These are phyloP conservation scores for Cylas formicarius DNA, from an alignment of 1,140 invertebrate species.

Conservation along the genomic window DNA sequence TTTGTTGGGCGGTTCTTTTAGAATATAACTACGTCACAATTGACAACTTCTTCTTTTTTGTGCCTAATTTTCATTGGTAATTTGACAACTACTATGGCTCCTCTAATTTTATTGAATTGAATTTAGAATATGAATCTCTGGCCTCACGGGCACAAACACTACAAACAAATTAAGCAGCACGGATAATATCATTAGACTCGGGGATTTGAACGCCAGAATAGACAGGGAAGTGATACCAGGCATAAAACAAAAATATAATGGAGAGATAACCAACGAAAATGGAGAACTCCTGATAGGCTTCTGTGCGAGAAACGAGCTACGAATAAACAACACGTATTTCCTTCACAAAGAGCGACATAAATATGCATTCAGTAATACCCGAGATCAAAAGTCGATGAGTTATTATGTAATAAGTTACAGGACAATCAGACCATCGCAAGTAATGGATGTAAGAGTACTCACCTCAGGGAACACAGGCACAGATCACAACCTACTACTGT, in stretches of 20 bases:
- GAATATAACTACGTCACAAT: no score
- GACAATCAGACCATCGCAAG: slow-evolving; percentile 1
- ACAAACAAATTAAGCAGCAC: slow-evolving; percentile 4
- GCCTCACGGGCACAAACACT: no score
- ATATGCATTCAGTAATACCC: neutral
- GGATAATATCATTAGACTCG: slow-evolving; percentile 11
- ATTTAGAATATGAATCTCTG: no score
- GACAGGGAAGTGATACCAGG: slow-evolving; percentile 6
- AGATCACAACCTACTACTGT: slow-evolving; percentile 6
- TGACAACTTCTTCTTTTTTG: no score
- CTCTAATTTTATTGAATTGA: no score
- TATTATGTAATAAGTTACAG: slow-evolving; percentile 6
- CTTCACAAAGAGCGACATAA: slow-evolving; percentile 12
- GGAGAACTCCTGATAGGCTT: slow-evolving; percentile 8
- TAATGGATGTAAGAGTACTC: slow-evolving; percentile 5
- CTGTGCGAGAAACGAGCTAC: slow-evolving; percentile 11
- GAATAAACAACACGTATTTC: slow-evolving; percentile 16
- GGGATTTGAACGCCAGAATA: slow-evolving; percentile 15
- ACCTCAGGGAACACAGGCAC: slow-evolving; percentile 5
- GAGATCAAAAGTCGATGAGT: slow-evolving; percentile 2
- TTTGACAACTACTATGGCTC: no score
- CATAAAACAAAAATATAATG: slow-evolving; percentile 12
- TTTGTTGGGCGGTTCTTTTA: no score
- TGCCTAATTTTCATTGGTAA: no score
- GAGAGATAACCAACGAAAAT: slow-evolving; percentile 4